These are phyloP conservation scores for Meandrusa payeni DNA, from an alignment of 2,888 invertebrate species.

Conservation along the genomic window DNA sequence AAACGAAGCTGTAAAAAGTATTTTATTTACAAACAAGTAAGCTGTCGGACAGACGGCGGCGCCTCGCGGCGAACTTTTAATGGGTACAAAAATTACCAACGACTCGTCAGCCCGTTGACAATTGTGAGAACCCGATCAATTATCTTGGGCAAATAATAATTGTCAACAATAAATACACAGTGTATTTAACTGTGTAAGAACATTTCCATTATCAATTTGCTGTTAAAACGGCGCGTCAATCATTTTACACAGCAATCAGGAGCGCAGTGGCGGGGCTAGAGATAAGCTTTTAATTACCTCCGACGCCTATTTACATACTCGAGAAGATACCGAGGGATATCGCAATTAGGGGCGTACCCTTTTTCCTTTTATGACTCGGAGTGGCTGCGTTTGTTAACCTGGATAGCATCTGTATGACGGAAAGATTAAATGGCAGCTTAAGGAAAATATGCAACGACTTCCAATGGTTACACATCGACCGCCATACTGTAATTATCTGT, in stretches of 20 bases:
- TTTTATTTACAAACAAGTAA: conserved; percentile 45
- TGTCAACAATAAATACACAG: conserved; percentile 72
- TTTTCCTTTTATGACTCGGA: conserved; percentile 68
- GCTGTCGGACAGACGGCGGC: conserved; percentile 48
- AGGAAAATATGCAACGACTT: conserved; percentile 44
- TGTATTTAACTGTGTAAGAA: conserved; percentile 59
- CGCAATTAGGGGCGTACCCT: conserved; percentile 74
- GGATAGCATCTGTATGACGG: conserved; percentile 70
- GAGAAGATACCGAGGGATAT: conserved; percentile 70
- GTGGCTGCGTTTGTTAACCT: conserved; percentile 51
- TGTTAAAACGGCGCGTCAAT: conserved; percentile 76
- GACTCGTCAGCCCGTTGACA: conserved; percentile 68
- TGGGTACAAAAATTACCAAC: conserved; percentile 61
- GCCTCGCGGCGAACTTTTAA: conserved; percentile 54
- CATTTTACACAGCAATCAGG: conserved; percentile 75
- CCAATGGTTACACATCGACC: conserved; percentile 2
- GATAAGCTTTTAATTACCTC: conserved; percentile 79
- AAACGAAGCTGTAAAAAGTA: conserved; percentile 47
- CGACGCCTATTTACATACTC: conserved; percentile 77
- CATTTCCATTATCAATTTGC: conserved; percentile 72
- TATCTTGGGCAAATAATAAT: conserved; percentile 76
- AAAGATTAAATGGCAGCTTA: conserved; percentile 57
- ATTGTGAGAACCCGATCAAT: conserved; percentile 80
- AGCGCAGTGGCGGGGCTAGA: conserved; percentile 60
- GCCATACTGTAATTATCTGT: conserved; percentile 37